These are phyloP conservation scores for Pseudachorutes palmiensis DNA, from an alignment of 1,140 invertebrate species.

Conservation along the genomic window DNA sequence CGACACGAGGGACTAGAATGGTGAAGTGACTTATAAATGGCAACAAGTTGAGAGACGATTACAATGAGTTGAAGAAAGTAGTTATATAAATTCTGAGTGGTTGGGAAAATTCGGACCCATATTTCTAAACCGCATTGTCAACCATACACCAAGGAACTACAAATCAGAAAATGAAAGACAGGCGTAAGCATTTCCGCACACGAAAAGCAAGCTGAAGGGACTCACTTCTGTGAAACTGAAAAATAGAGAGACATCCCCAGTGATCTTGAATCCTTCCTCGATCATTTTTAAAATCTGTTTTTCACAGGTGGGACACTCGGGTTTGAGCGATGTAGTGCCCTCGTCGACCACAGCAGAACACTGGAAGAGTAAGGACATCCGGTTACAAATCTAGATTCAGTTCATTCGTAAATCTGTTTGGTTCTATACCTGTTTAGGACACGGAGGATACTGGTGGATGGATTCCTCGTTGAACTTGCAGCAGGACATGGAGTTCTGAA, in stretches of 20 bases:
- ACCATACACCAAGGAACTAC: constrained; percentile 94
- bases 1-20: neutral
- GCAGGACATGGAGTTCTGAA: constrained; percentile 69
- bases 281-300: constrained; percentile 66
- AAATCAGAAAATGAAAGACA: constrained; percentile 11
- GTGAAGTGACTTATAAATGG: neutral
- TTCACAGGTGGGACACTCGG: constrained; percentile 64
- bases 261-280: constrained; percentile 76
- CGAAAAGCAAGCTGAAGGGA: constrained; percentile 5
- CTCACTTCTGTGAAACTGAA: constrained; percentile 95
- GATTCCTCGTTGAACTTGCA: constrained; percentile 63
- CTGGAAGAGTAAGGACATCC: neutral
- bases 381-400: neutral
- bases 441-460: constrained; percentile 48
- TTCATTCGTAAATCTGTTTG: neutral
- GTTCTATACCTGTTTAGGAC: constrained; percentile 44
- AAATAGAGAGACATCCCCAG: constrained; percentile 85
- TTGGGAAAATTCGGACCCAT: constrained; percentile 85
- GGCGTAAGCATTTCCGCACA: constrained; percentile 10
- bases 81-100: constrained; percentile 89
- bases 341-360: neutral
- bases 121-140: constrained; percentile 92
- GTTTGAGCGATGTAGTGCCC: constrained; percentile 39
- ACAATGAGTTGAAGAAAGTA: constrained; percentile 22
- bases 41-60: neutral